phyloP scores from a whole-genome alignment of 2,797 vertebrate genomes.

The Nannoperca obscura region DNA sequence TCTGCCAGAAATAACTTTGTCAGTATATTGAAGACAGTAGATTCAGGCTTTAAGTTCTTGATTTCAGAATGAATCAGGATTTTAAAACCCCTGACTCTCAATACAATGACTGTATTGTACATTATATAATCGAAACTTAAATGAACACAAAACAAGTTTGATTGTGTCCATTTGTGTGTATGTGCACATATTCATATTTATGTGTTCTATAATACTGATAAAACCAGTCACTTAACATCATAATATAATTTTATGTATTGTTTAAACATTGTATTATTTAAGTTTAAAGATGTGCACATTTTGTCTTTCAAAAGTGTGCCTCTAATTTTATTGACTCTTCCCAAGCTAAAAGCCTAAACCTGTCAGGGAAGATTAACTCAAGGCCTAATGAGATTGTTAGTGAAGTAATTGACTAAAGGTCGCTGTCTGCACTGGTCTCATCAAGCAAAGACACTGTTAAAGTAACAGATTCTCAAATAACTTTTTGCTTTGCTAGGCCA shows the following conservation, averaged over 20 bases:
- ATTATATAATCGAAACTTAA: neutral
- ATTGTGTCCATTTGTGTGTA: neutral
- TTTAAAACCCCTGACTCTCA: conserved; percentile 17
- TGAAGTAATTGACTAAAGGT: conserved; percentile 76
- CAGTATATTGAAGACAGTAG: conserved; percentile 13
- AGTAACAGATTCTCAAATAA: conserved; percentile 37
- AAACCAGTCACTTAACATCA: conserved; percentile 5
- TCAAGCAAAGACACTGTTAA: conserved; percentile 54
- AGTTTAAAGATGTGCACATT: conserved; percentile 33
- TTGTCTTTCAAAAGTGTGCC: conserved; percentile 34
- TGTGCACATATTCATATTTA: neutral
- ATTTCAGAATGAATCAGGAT: conserved; percentile 30
- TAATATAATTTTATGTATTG: conserved; percentile 15
- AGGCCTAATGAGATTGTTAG: conserved; percentile 60
- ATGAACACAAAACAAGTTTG: neutral
- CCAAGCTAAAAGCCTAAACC: conserved; percentile 47
- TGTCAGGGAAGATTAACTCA: conserved; percentile 66
- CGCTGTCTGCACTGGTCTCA: conserved; percentile 67
- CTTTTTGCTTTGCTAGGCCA: neutral
- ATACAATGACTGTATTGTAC: neutral
- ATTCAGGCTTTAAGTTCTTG: conserved; percentile 31
- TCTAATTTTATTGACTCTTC: conserved; percentile 66
- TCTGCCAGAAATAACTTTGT: conserved; percentile 45
- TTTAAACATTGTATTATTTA: conserved; percentile 13
- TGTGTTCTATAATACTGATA: neutral